Base-by-base conservation (phyloP, 2,888 invertebrate genomes). In the Cyclophora albipunctata region DNA sequence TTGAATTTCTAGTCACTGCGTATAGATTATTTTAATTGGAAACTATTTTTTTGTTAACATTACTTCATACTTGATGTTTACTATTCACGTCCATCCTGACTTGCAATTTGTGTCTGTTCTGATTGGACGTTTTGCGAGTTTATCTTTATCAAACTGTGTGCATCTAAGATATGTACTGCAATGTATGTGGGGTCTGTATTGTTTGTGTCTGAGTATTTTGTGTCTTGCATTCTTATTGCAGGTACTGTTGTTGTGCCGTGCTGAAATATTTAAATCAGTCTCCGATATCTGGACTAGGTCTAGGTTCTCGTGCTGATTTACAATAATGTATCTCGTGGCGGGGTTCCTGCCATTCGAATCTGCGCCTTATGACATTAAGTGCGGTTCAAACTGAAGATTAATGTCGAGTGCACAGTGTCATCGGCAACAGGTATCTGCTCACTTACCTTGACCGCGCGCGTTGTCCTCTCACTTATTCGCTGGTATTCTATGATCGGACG, bases 361-460 rank as follows among this genome's bases (percentile, higher is more conserved):
- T 72, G 70, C 58, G 65, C 68, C 72, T 72, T 74, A 67, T 51
- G 63, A 57, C 60, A 59, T 67, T 59, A 62, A 68, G 62, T 54
- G 61, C 58, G 63, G 69, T 70, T 74, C 69, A 63, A 71, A 71
- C 60, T 67, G 69, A 66, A 73, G 73, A 80, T 75, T 74, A 75
- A 77, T 75, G 73, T 76, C 64, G 72, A 72, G 71, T 73, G 72
- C 66, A 64, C 69, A 64, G 75, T 79, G 76, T 78, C 79, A 81
- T 78, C 76, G 73, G 63, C 71, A 71, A 69, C 75, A 69, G 71
- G 75, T 73, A 74, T 71, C 68, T 71, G 74, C 80, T 78, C 72
- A 81, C 78, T 85, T 73, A 76, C 84, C 85, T 85, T 86, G 85
- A 85, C 85, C 84, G 82, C 77, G 72, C 79, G 63, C 70, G 71